These are phyloP conservation scores for Lycophotia porphyrea DNA, from an alignment of 2,888 invertebrate genomes.

Conservation along the genomic window DNA sequence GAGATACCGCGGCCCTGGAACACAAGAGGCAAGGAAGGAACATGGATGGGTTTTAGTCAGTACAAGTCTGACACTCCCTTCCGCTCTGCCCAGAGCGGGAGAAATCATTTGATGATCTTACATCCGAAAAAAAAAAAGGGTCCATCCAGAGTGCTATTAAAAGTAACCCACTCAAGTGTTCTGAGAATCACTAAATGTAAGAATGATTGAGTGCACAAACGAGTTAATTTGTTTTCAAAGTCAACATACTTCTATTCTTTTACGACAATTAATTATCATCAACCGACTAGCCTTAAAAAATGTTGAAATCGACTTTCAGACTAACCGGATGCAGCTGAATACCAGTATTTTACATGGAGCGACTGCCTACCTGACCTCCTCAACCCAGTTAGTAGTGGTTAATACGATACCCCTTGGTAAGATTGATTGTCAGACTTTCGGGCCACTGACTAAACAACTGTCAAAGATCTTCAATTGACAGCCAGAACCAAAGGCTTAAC, in stretches of 20 bases:
- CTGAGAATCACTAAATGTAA: neutral
- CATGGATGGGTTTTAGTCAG: too few species aligned
- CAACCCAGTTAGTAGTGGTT: neutral
- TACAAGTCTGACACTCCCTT: too few species aligned
- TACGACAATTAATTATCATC: too few species aligned
- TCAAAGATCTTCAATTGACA: neutral
- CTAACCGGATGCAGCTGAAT: neutral
- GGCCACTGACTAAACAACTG: neutral
- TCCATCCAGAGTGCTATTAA: neutral
- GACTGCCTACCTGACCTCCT: neutral
- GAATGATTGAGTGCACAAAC: too few species aligned
- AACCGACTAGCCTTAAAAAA: too few species aligned
- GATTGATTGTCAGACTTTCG: neutral
- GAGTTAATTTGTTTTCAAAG: neutral
- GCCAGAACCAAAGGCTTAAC: neutral
- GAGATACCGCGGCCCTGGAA: too few species aligned
- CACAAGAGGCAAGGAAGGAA: too few species aligned
- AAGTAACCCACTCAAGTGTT: neutral
- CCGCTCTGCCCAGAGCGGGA: too few species aligned
- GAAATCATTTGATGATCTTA: too few species aligned
- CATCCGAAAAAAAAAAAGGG: too few species aligned
- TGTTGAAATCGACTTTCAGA: too few species aligned
- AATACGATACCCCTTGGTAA: neutral
- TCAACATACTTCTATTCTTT: neutral
- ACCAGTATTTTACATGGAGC: neutral